Base-by-base conservation (phyloP, 2,888 invertebrate species). In the Caenorhabditis sp. region DNA sequence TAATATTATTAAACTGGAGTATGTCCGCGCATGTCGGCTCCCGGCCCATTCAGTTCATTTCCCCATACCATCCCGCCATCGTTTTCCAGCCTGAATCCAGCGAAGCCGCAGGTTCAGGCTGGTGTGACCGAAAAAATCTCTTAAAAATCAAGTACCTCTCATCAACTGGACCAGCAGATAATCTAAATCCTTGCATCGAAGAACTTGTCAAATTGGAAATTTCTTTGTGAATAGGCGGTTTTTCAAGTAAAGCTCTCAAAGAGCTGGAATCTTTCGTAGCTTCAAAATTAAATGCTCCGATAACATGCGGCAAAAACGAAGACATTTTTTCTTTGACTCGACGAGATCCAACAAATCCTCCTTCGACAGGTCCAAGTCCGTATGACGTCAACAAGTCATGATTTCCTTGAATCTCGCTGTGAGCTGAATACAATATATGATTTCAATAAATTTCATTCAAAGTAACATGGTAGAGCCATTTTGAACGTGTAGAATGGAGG, bases 201-300 rank as follows among this genome's bases (percentile, higher is more conserved):
- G 83, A 82, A n/a, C 61, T 67, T 3, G 84, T 70, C 35, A 88
- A 61, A 18, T 83, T 77, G 9, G 61, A 50, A 51, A 89, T 87
- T 50, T 89, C 89, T 65, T 89, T 89, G 20, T 85, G 85, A 51
- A 89, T 87, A 1, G 89, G 89, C 24, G 89, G 89, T 64, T 88
- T 89, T 9, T 88, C 88, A 0, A 88, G 69, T n/a, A 88, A 58
- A 15, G 70, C 70, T 58, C 70, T 76, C 40, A 88, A 58, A n/a
- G 87, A 87, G 47, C 87, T 86, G 11, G 71, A 18, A 18, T 89
- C 89, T 24, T 81, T 70, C 2, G 78, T 78, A 2, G 67, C 74
- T 15, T 81, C 68, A 37, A 88, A 77, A 55, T 85, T 81, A 55
- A 89, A 84, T 51, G 87, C 80, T 24, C 89, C 89, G 40, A 84